Evolutionary conservation across 1,140 invertebrate species (phyloP), one percentile per base, ranked within the genome.

Genomic region (Reticulitermes speratus): DNA sequence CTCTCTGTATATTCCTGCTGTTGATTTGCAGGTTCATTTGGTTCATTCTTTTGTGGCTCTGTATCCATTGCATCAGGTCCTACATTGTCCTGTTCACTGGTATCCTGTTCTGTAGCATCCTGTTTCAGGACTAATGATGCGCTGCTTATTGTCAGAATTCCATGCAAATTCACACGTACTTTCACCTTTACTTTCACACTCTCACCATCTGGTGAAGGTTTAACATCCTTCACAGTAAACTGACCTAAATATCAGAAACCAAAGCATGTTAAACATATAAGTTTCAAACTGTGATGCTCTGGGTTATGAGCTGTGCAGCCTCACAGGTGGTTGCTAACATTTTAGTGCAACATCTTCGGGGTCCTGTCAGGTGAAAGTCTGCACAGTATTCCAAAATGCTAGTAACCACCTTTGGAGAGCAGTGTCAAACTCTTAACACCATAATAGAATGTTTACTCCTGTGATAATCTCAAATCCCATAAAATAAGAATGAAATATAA

Each of bases 121-220:
- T 94, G 94, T 91, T 96, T 97, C 90, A 99, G 98, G 44, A 96
- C 93, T 87, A 99, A 91, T 0, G 95, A 95, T 3, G 98, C 98
- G 87, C 95, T 96, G 7, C 94, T 94, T 8, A 99, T 94, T 11
- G 94, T 95, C 88, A 99, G 95, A 83, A 99, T 95, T 25, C 99
- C 99, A 91, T 99, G 96, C 25, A 96, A 92, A 91, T 99, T 99
- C 32, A 99, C 93, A 87, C 98, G 93, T 12, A 98, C 97, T 92
- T 99, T 99, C 0, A 99, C 95, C 91, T 99, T 99, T 0, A 99
- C 95, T 91, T 99, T 99, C 83, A 97, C 95, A 45, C 94, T 94
- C 89, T 97, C 97, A 11, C 97, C 98, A 88, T 97, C 96, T n/a
- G 95, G 89, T 69, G 95, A 95, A 83, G 97, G 96, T 88, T 95